A percentile compares a stretch with the other conserved stretches of the same genome.
phyloP scores from a whole-genome alignment of 2,797 vertebrate genomes.

The Choloepus didactylus region DNA sequence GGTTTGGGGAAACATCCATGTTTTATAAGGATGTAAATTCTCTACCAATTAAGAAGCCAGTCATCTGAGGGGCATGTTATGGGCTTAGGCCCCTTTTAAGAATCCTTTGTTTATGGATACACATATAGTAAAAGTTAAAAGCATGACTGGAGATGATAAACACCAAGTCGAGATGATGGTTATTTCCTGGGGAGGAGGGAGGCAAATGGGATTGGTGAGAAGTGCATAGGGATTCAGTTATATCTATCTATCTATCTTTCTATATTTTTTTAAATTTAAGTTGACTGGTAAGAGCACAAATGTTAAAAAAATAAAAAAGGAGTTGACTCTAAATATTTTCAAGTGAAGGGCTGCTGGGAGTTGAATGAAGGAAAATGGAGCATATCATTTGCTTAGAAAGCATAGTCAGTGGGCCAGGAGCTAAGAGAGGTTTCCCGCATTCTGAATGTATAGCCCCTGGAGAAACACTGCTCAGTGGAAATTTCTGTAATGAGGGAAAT shows the following conservation, averaged over 20 bases:
- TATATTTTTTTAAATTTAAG: neutral
- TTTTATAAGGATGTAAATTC: slow-evolving; percentile 80
- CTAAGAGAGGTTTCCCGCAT: neutral
- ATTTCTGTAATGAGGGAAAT: neutral
- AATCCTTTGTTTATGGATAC: slow-evolving; percentile 79
- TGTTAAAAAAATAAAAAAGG: neutral
- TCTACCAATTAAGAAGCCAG: slow-evolving; percentile 65
- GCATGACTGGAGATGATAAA: slow-evolving; percentile 75
- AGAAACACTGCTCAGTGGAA: neutral
- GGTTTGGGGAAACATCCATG: slow-evolving; percentile 75
- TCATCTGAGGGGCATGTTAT: slow-evolving; percentile 34
- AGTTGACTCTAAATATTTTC: neutral
- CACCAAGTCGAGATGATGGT: slow-evolving; percentile 44
- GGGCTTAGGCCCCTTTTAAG: slow-evolving; percentile 50
- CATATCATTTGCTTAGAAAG: neutral
- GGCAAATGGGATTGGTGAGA: neutral
- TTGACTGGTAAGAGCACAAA: neutral
- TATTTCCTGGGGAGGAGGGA: slow-evolving; percentile 8
- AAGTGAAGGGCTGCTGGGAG: neutral
- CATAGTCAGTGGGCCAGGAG: neutral
- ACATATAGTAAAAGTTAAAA: slow-evolving; percentile 74
- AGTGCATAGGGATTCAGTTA: neutral
- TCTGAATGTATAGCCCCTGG: neutral
- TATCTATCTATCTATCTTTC: neutral
- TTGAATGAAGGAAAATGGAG: neutral